A percentile compares a stretch with the other conserved stretches of the same genome.
Conservation (phyloP, 2,888 invertebrate species). For the Heliconius cydno region DNA sequence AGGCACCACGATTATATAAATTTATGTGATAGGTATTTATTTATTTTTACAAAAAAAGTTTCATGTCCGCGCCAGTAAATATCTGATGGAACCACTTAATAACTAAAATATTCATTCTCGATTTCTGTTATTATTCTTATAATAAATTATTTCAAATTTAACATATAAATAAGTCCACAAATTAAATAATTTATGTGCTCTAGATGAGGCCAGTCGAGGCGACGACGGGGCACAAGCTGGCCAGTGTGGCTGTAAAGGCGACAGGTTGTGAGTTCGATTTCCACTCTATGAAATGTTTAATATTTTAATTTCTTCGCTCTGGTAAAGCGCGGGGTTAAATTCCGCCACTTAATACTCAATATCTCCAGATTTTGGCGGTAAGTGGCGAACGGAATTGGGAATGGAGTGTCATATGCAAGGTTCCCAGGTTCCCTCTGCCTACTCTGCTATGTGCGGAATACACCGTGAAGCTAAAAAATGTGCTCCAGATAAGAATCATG, state of each 20-base stretch:
- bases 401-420: not conserved
- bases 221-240: no score
- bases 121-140: no score
- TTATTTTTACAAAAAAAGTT: no score
- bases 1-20: no score
- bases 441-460: not conserved
- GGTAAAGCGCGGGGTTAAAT: not conserved
- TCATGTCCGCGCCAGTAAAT: no score
- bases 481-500: not conserved
- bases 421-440: not conserved
- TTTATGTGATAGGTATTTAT: no score
- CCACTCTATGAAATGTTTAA: not conserved
- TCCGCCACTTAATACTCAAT: not conserved
- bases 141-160: no score
- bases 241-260: not conserved
- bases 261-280: not conserved
- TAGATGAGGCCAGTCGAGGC: not conserved
- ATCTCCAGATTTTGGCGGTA: not conserved
- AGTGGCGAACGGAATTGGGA: not conserved
- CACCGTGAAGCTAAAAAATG: not conserved
- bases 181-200: no score
- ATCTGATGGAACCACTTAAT: no score
- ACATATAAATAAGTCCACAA: no score
- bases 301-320: not conserved
- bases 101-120: no score